Base-by-base conservation (phyloP, 1,140 invertebrate species). In the Batillaria attramentaria region DNA sequence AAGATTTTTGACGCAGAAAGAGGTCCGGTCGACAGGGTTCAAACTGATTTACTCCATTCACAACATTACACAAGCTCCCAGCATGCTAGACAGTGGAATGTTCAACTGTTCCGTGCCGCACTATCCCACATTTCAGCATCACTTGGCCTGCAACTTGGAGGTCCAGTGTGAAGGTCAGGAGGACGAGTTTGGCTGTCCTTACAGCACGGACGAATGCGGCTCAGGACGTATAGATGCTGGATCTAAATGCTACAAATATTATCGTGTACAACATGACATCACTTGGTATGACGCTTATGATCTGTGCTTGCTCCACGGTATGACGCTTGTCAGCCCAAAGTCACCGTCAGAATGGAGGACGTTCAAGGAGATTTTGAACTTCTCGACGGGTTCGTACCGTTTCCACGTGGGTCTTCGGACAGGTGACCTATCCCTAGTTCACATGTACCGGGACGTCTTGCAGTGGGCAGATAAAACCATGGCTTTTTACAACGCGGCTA, bases 381-480 rank as follows among this genome's bases (percentile, higher is more conserved):
- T n/a, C n/a, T n/a, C n/a, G n/a, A n/a, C n/a, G n/a, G 42, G 42
- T 16, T 33, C 54, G n/a, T 24, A 50, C 18, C n/a, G 39, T 3
- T n/a, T 75, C 5, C 62, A 28, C 41, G 57, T 54, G 24, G 73
- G 73, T 20, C 39, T 75, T 8, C 33, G 73, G 31, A 75, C 73
- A 39, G 50, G 54, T 13, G 54, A 75, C 54, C n/a, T 37, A 3
- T 28, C 54, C 18, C 28, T 37, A 8, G 54, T 57, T 4, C 33
- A 50, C 5, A 33, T 75, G 54, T 75, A 75, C 37, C 54, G 39
- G 2, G 35, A 54, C 13, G n/a, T 75, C 39, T 62, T 50, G 57
- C 73, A 75, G 37, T 75, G 73, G 73, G n/a, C 73, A 3, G 73
- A 75, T 57, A 37, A 41, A 20, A 75, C 73, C 0, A 75, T 75